Evolutionary conservation across 2,797 vertebrate species (phyloP).

Genomic region (Fringilla coelebs): DNA sequence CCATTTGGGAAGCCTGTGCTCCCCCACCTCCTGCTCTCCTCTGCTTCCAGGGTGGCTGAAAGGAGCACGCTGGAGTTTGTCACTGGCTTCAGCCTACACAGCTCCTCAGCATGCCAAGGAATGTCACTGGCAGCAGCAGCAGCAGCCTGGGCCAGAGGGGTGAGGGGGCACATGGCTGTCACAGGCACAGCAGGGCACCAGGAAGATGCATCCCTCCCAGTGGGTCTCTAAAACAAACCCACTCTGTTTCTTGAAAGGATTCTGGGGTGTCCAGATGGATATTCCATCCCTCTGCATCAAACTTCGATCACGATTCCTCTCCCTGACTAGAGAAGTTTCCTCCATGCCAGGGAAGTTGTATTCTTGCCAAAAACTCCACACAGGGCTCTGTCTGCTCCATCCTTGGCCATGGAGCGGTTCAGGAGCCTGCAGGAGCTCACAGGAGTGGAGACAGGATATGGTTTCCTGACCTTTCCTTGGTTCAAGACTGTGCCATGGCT

Average conservation of each 20-base stretch:
- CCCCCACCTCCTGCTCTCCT: neutral
- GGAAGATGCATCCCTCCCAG: neutral
- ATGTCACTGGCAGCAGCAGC: neutral
- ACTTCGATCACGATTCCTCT: rapidly evolving
- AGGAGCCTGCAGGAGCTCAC: neutral
- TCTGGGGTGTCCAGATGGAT: neutral
- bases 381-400: neutral
- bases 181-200: neutral
- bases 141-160: neutral
- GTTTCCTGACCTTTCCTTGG: neutral
- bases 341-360: neutral
- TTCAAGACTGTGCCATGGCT: rapidly evolving
- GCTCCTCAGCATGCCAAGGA: neutral
- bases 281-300: neutral
- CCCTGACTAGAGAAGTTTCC: neutral
- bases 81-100: conserved; percentile 33
- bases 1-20: neutral
- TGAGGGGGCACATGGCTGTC: neutral
- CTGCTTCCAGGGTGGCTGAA: conserved; percentile 31
- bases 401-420: neutral
- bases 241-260: neutral
- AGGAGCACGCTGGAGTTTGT: conserved; percentile 4
- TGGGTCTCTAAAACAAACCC: neutral
- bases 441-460: neutral
- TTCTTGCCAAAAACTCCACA: neutral